These are phyloP conservation scores for Phaethornis superciliosus DNA, from an alignment of 2,113 vertebrate genomes.

Conservation along the genomic window DNA sequence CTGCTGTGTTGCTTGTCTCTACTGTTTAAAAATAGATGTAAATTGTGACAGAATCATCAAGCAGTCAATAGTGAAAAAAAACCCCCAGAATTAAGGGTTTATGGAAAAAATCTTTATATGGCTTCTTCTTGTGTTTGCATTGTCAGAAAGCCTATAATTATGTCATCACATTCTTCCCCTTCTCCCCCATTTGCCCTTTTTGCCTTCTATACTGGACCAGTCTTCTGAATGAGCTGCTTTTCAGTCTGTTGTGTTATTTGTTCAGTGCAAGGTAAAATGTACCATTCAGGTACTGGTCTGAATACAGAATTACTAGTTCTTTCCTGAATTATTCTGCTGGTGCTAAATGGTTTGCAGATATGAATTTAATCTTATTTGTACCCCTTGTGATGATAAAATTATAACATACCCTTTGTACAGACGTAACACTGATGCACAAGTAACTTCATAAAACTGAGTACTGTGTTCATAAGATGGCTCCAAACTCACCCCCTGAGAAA, in stretches of 20 bases:
- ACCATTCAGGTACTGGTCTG: background rate
- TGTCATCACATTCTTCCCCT: background rate
- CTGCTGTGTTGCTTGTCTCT: background rate
- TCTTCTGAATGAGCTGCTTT: conserved; percentile 10
- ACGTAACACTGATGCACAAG: background rate
- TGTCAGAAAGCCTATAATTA: background rate
- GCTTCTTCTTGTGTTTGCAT: background rate
- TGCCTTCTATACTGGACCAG: background rate
- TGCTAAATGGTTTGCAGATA: background rate
- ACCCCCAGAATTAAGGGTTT: background rate
- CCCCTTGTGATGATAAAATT: background rate
- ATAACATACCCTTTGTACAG: background rate
- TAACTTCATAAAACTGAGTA: background rate
- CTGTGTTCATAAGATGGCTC: background rate
- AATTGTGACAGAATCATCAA: background rate
- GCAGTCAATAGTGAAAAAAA: background rate
- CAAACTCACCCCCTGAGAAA: background rate
- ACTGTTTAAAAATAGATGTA: conserved; percentile 15
- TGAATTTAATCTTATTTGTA: background rate
- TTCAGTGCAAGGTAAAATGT: background rate
- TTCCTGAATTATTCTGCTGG: background rate
- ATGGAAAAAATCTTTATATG: background rate
- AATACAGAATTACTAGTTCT: background rate
- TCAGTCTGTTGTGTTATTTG: background rate
- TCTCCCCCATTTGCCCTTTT: background rate